Percentiles rank a stretch among this genome's conserved stretches.
These are phyloP conservation scores for Psettodes erumei DNA, from an alignment of 2,113 vertebrate species.

Conservation along the genomic window DNA sequence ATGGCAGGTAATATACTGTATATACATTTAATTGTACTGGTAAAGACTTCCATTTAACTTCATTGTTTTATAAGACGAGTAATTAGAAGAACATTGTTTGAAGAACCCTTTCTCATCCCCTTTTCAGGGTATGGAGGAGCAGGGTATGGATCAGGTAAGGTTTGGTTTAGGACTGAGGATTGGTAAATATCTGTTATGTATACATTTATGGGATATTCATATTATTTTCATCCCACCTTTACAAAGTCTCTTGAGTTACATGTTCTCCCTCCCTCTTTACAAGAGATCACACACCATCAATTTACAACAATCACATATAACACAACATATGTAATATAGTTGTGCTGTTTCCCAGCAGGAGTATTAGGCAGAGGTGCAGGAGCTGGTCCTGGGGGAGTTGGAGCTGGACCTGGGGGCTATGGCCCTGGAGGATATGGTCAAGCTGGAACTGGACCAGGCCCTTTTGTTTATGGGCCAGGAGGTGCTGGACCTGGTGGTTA, in stretches of 20 bases:
- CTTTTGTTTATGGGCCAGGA: conserved; percentile 28
- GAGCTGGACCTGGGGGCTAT: conserved; percentile 24
- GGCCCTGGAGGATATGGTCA: conserved; percentile 24
- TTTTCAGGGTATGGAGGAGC: conserved; percentile 63
- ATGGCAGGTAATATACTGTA: not conserved
- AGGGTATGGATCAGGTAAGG: conserved; percentile 61
- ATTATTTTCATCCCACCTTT: not conserved
- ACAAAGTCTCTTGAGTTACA: not conserved
- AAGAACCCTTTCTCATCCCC: not conserved
- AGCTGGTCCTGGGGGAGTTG: conserved; percentile 43
- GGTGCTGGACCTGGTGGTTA: conserved; percentile 48
- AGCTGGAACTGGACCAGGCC: conserved; percentile 41
- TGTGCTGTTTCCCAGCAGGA: conserved; percentile 40
- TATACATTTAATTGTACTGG: not conserved
- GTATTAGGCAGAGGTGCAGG: conserved; percentile 43
- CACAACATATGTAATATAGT: not conserved
- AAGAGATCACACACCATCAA: too few species aligned
- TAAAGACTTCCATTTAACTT: not conserved
- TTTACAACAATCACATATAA: not conserved
- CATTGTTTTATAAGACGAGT: not conserved
- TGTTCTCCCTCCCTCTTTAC: not conserved
- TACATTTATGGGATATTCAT: not conserved
- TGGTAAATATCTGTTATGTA: too few species aligned
- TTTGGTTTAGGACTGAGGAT: not conserved
- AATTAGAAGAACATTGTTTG: not conserved